These are phyloP conservation scores for Podilymbus podiceps DNA, from an alignment of 2,113 vertebrate species.

Conservation along the genomic window DNA sequence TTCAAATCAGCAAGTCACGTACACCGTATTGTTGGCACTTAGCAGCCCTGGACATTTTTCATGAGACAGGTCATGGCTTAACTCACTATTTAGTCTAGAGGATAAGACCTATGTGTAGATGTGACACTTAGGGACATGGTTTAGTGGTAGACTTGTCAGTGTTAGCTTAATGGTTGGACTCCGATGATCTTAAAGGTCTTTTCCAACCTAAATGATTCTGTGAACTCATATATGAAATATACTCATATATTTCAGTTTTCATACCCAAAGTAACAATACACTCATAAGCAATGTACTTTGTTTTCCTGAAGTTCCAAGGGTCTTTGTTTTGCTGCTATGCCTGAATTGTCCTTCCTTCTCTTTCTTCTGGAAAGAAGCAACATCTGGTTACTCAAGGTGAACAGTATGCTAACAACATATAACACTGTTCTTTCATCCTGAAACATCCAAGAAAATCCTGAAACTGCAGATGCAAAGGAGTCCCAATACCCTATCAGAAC, in stretches of 20 bases:
- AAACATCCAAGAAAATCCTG: neutral
- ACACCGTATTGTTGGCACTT: neutral
- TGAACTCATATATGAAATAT: neutral
- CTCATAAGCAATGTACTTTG: neutral
- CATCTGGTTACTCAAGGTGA: neutral
- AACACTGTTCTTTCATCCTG: neutral
- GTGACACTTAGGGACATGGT: neutral
- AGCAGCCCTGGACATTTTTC: neutral
- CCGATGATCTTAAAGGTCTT: neutral
- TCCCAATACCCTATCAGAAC: neutral
- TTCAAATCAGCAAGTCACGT: neutral
- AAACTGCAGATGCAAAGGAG: neutral
- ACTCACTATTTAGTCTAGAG: neutral
- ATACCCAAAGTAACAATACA: neutral
- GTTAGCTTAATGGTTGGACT: neutral
- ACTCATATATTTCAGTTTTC: neutral
- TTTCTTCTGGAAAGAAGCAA: neutral
- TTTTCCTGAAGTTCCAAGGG: neutral
- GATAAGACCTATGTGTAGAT: neutral
- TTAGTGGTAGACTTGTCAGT: neutral
- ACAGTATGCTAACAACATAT: fast-evolving
- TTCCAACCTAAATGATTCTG: neutral
- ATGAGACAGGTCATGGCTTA: neutral
- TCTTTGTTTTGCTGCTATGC: neutral
- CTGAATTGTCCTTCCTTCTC: neutral